Evolutionary conservation across 2,888 invertebrate species (phyloP).

Genomic region (Drosophila mimetica): DNA sequence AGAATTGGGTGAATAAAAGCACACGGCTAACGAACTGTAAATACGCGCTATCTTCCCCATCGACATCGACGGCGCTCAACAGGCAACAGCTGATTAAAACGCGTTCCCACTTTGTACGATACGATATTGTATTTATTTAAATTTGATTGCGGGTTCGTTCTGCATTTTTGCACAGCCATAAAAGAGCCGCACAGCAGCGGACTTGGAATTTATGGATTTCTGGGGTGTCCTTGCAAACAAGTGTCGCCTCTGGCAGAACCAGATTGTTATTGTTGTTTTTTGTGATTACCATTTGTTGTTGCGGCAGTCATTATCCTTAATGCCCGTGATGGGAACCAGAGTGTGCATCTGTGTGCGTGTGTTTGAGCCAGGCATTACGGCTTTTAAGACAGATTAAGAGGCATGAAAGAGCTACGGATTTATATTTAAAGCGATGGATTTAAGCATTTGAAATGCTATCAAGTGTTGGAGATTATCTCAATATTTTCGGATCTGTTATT

Average conservation of each 20-base stretch:
- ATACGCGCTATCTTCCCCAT: conserved; percentile 31
- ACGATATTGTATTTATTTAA: conserved; percentile 18
- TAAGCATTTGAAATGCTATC: too few species aligned
- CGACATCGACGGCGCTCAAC: conserved; percentile 25
- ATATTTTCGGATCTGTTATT: too few species aligned
- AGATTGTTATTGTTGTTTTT: conserved; percentile 46
- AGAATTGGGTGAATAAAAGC: conserved; percentile 62
- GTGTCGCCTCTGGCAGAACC: conserved; percentile 52
- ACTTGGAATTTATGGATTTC: conserved; percentile 78
- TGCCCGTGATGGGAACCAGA: conserved; percentile 53
- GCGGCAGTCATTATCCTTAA: conserved; percentile 60
- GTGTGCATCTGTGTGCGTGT: conserved; percentile 22
- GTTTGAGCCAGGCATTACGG: conserved; percentile 13
- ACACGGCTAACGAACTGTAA: conserved; percentile 26
- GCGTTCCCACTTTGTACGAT: conserved; percentile 9
- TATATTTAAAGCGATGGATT: not conserved
- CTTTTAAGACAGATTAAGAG: conserved; percentile 21
- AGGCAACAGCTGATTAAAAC: conserved; percentile 53
- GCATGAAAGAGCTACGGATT: not conserved
- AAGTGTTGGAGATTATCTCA: too few species aligned
- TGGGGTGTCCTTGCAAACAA: conserved; percentile 73
- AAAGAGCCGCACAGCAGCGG: conserved; percentile 56
- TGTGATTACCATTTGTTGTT: conserved; percentile 36
- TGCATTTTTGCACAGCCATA: conserved; percentile 6
- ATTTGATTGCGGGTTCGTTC: conserved; percentile 3